Evolutionary conservation across 2,113 vertebrate genomes (phyloP).

Genomic region (Alouatta palliata): DNA sequence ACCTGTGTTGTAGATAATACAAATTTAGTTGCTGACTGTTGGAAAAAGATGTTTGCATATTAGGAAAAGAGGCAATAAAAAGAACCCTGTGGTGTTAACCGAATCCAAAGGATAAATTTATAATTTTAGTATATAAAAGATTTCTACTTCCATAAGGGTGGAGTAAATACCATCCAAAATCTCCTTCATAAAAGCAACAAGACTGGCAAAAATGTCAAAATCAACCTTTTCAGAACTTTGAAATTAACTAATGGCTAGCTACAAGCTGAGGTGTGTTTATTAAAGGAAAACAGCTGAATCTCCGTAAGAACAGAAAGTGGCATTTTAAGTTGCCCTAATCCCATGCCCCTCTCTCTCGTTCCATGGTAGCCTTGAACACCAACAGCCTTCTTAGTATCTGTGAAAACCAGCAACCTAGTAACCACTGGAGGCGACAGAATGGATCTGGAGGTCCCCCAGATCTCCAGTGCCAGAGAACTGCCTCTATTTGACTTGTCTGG

Average conservation of each 20-base stretch:
- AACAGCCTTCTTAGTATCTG: background rate
- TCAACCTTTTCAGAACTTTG: background rate
- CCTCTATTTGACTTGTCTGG: background rate
- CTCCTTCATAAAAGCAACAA: background rate
- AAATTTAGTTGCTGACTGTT: background rate
- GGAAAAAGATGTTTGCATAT: background rate
- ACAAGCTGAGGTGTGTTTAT: background rate
- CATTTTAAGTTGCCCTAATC: background rate
- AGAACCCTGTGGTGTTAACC: background rate
- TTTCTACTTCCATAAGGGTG: background rate
- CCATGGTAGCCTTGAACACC: background rate
- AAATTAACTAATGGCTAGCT: background rate
- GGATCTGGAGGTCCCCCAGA: background rate
- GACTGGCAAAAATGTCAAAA: background rate
- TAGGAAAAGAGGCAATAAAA: background rate
- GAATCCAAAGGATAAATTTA: background rate
- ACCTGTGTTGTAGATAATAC: background rate
- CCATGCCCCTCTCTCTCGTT: background rate
- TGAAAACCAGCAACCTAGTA: background rate
- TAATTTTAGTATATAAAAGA: background rate
- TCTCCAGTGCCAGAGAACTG: background rate
- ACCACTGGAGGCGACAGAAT: background rate
- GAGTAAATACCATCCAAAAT: background rate
- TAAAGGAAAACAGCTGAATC: background rate
- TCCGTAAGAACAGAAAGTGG: background rate